Conservation (phyloP, 2,888 invertebrate species). For the Erebia epiphron region DNA sequence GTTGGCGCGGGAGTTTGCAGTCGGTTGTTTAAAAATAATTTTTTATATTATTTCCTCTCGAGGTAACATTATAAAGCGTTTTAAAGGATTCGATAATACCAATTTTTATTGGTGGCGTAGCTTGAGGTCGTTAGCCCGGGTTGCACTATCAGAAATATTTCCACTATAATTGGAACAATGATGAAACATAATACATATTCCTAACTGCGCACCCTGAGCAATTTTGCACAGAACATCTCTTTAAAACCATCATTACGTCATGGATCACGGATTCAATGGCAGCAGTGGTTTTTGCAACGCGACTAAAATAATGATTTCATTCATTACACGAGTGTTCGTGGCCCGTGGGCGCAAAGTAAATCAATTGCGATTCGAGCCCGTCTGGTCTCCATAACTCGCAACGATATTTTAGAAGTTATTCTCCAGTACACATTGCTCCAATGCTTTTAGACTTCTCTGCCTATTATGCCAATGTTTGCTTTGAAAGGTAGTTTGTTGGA, state of each 20-base stretch:
- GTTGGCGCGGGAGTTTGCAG: too few species aligned
- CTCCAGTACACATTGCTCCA: background rate
- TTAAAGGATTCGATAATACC: too few species aligned
- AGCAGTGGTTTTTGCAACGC: constrained; percentile 31
- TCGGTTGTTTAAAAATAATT: too few species aligned
- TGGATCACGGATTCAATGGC: constrained; percentile 21
- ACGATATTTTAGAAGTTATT: background rate
- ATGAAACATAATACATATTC: too few species aligned
- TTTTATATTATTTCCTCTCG: too few species aligned
- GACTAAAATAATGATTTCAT: constrained; percentile 31
- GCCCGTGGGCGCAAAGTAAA: constrained; percentile 33
- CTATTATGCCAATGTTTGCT: too few species aligned
- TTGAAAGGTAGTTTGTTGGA: too few species aligned
- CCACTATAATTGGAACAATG: too few species aligned
- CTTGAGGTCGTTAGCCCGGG: background rate
- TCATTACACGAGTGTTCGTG: constrained; percentile 30
- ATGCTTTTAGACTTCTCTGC: too few species aligned
- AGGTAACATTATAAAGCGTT: too few species aligned
- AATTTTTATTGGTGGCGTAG: too few species aligned
- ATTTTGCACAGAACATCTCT: constrained; percentile 23
- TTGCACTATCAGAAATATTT: background rate
- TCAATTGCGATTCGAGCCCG: constrained; percentile 8
- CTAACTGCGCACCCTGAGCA: background rate
- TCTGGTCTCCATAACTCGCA: background rate
- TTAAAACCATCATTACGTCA: constrained; percentile 29